Conservation (phyloP, 30 jellyfish, hydroid and myxozoan species). For the Hydra vulgaris region DNA sequence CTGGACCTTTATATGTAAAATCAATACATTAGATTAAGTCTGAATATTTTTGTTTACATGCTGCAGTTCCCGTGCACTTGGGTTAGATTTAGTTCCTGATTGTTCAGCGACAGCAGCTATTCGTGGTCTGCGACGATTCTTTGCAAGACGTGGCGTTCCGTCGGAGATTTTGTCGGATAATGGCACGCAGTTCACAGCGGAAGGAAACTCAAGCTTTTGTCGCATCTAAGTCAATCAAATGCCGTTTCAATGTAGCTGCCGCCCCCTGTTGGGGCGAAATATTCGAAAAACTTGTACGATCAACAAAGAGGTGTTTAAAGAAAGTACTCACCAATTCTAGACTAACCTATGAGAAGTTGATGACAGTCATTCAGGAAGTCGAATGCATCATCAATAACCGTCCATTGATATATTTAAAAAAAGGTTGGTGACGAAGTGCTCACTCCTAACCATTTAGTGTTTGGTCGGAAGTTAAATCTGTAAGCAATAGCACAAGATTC, state of each 20-base stretch:
- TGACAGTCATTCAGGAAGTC: constrained; percentile 1
- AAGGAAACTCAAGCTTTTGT: constrained; percentile 11
- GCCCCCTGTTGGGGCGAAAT: constrained; percentile 45
- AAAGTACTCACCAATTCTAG: not conserved
- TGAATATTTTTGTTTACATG: constrained; percentile 6
- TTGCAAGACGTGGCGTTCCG: constrained; percentile 9
- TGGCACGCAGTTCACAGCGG: constrained; percentile 12
- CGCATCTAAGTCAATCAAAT: not conserved
- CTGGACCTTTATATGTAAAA: constrained; percentile 5
- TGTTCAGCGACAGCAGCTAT: constrained; percentile 10
- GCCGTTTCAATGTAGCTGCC: constrained; percentile 21
- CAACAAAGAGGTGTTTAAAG: constrained; percentile 27
- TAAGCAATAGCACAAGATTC: not conserved
- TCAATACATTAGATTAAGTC: not conserved
- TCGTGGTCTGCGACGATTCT: constrained; percentile 10
- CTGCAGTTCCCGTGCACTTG: not conserved
- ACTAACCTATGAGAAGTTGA: not conserved
- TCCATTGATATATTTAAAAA: constrained; percentile 2
- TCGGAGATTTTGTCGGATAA: not conserved
- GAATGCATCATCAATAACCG: constrained; percentile 5
- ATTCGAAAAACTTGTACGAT: constrained; percentile 7
- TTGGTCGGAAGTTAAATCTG: not conserved
- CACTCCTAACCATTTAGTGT: constrained; percentile 9
- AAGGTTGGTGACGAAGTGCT: not conserved
- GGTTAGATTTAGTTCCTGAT: constrained; percentile 1